Conservation (phyloP, 2,113 vertebrate species). For the Podarcis cretensis region DNA sequence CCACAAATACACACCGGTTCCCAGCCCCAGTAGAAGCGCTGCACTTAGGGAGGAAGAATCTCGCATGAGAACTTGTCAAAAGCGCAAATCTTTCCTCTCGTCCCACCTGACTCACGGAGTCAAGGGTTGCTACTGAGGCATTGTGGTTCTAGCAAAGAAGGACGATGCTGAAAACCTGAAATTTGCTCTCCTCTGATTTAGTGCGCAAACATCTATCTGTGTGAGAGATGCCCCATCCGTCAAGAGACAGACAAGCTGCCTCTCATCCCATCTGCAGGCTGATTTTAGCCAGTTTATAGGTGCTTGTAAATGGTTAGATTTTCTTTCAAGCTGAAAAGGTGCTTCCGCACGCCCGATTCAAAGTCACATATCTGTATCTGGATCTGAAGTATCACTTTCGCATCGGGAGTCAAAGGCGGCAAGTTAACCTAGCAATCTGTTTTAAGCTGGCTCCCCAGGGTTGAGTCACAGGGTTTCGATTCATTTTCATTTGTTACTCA, state of each 20-base stretch:
- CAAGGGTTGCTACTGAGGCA: conserved; percentile 29
- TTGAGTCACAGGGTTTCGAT: not conserved
- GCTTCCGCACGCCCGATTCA: not conserved
- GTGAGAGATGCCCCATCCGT: not conserved
- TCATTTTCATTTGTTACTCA: not conserved
- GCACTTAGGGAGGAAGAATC: conserved; percentile 33
- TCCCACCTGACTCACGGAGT: not conserved
- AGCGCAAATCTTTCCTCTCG: conserved; percentile 26
- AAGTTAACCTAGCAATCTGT: not conserved
- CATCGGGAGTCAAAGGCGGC: not conserved
- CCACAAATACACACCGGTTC: not conserved
- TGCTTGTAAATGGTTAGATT: not conserved
- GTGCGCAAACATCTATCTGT: not conserved
- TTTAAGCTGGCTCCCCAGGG: not conserved
- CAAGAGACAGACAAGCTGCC: not conserved
- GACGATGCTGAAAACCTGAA: too few species aligned
- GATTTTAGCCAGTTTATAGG: not conserved
- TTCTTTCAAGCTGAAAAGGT: not conserved
- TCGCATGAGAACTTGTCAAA: conserved; percentile 37
- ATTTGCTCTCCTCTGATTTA: not conserved
- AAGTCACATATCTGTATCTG: not conserved
- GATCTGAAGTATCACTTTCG: not conserved
- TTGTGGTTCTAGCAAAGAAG: too few species aligned
- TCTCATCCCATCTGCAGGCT: not conserved
- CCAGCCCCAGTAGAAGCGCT: too few species aligned